These are phyloP conservation scores for Aplysia californica DNA, from an alignment of 1,140 invertebrate genomes.

Conservation along the genomic window DNA sequence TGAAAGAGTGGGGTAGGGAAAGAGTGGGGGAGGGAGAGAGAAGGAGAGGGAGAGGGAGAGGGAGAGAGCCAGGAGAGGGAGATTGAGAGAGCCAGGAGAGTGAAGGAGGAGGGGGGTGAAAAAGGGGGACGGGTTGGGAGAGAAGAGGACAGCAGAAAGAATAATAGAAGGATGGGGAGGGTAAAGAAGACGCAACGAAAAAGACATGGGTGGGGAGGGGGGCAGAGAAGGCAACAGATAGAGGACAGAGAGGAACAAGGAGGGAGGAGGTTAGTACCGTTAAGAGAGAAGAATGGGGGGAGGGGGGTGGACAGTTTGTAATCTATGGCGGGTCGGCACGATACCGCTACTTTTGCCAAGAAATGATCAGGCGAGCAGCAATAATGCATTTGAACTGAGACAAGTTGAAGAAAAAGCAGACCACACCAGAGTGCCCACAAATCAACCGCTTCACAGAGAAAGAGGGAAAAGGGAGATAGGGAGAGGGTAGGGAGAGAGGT, in stretches of 20 bases:
- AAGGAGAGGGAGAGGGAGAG: not conserved
- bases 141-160: not conserved
- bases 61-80: not conserved
- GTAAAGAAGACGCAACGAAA: not conserved
- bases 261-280: not conserved
- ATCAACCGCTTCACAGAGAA: no score
- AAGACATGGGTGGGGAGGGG: not conserved
- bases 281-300: not conserved
- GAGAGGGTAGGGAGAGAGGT: no score
- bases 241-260: not conserved
- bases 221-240: not conserved
- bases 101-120: not conserved
- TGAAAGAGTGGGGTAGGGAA: not conserved
- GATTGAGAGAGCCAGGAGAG: not conserved
- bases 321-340: no score
- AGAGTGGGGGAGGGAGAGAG: not conserved
- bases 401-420: no score
- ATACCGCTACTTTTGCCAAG: no score
- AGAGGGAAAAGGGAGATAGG: no score
- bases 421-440: no score
- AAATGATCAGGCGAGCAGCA: no score
- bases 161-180: not conserved
- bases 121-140: not conserved
- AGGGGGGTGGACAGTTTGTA: no score
- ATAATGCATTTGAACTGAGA: no score